Evolutionary conservation across 2,797 vertebrate genomes (phyloP).

Genomic region (Epinephelus awoara): DNA sequence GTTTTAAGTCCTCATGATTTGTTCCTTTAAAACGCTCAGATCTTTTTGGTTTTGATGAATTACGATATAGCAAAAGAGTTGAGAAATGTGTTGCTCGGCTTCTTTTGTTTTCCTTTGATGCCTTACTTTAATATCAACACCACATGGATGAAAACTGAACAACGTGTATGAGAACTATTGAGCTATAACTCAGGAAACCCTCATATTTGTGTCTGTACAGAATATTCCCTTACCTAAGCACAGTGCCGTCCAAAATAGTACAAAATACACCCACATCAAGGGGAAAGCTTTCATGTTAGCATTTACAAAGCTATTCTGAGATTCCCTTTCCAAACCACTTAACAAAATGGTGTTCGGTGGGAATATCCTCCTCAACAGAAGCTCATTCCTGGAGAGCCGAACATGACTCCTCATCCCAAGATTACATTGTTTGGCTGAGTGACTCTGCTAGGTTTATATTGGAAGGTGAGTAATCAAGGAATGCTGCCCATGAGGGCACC

Average conservation of each 20-base stretch:
- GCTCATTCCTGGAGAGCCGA: slow-evolving; percentile 76
- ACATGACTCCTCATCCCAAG: slow-evolving; percentile 64
- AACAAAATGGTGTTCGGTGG: slow-evolving; percentile 62
- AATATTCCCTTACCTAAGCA: slow-evolving; percentile 67
- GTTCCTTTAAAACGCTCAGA: not conserved
- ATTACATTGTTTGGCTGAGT: slow-evolving; percentile 63
- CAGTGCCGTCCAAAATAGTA: slow-evolving; percentile 51
- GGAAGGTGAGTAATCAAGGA: slow-evolving; percentile 69
- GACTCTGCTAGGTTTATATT: slow-evolving; percentile 53
- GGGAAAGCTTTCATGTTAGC: slow-evolving; percentile 67
- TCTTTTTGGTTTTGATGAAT: slow-evolving; percentile 14
- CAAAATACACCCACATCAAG: slow-evolving; percentile 63
- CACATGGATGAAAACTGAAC: slow-evolving; percentile 45
- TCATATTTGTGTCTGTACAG: slow-evolving; percentile 67
- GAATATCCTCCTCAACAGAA: slow-evolving; percentile 68
- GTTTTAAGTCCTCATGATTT: slow-evolving; percentile 19
- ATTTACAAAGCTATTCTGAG: slow-evolving; percentile 68
- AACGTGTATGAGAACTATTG: slow-evolving; percentile 48
- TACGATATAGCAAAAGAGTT: slow-evolving; percentile 1
- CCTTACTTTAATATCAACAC: slow-evolving; percentile 49
- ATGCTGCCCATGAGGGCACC: slow-evolving; percentile 49
- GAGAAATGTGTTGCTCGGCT: slow-evolving; percentile 7
- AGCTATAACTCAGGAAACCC: slow-evolving; percentile 60
- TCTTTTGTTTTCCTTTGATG: slow-evolving; percentile 48
- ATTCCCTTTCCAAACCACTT: slow-evolving; percentile 64